Percentiles rank a stretch among this genome's conserved stretches.
phyloP scores from a whole-genome alignment of 2,113 vertebrate genomes.

The Indicator indicator region DNA sequence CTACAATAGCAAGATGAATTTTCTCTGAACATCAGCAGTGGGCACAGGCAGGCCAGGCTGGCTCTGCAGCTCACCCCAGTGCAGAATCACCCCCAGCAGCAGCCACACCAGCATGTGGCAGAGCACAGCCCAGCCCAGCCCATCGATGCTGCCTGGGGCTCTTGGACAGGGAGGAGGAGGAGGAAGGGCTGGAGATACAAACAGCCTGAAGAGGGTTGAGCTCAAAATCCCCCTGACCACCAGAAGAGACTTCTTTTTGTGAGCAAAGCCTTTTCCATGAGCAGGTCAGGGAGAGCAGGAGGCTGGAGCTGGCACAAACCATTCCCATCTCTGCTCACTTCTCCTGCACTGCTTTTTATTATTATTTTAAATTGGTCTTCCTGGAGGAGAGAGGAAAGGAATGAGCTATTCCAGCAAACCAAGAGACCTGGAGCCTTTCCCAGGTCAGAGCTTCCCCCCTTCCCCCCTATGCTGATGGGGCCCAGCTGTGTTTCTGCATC shows the following conservation, averaged over 20 bases:
- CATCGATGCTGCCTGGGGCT: background rate
- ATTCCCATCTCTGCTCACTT: background rate
- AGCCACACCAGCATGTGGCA: accelerated
- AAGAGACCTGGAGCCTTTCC: conserved; percentile 35
- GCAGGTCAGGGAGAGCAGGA: accelerated
- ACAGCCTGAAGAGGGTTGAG: background rate
- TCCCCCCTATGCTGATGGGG: background rate
- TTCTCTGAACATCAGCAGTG: accelerated
- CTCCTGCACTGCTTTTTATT: background rate
- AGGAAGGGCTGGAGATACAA: background rate
- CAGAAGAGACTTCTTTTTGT: background rate
- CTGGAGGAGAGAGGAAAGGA: background rate
- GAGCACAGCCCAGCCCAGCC: background rate
- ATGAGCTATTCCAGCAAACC: conserved; percentile 10
- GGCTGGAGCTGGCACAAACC: background rate
- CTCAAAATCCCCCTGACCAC: background rate
- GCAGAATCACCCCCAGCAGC: background rate
- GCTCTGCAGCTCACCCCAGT: background rate
- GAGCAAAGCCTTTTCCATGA: background rate
- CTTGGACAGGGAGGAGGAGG: background rate
- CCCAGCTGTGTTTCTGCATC: conserved; percentile 21
- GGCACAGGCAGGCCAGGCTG: background rate
- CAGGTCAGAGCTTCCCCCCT: conserved; percentile 25
- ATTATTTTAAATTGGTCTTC: background rate
- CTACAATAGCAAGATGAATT: too few species aligned